Evolutionary conservation across 2,797 vertebrate species (phyloP).

Genomic region (Mastacembelus armatus): DNA sequence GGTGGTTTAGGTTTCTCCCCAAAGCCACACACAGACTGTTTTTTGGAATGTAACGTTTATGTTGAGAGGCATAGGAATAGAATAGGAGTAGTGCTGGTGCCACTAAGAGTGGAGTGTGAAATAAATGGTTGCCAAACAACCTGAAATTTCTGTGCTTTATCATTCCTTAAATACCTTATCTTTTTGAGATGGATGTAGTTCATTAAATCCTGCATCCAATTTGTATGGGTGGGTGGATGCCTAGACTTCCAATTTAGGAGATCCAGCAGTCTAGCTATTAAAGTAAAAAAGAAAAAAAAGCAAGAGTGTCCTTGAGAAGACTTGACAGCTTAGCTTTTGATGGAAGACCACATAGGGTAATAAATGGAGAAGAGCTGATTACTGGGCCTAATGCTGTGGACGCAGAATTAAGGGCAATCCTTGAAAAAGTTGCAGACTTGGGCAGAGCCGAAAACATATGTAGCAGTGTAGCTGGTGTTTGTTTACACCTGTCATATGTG

Average conservation of each 20-base stretch:
- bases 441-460: too few relatives aligned
- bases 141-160: background rate
- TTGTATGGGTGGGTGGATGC: background rate
- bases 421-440: background rate
- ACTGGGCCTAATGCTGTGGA: background rate
- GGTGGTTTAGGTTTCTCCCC: too few relatives aligned
- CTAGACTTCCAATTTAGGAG: background rate
- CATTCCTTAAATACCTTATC: background rate
- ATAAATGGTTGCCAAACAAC: background rate
- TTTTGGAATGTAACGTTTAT: background rate
- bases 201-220: background rate
- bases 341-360: background rate
- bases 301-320: background rate
- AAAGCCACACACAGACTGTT: too few relatives aligned
- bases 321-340: background rate
- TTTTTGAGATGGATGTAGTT: background rate
- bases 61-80: background rate
- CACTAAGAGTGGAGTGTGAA: background rate
- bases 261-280: background rate
- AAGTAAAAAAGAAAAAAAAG: background rate
- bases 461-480: too few relatives aligned
- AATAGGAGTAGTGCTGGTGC: background rate
- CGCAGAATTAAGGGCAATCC: background rate
- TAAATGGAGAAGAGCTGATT: too few relatives aligned
- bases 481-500: too few relatives aligned